Percentiles rank a stretch among this genome's conserved stretches.
phyloP scores from a whole-genome alignment of 2,797 vertebrate species.

The Threskiornis aethiopicus region DNA sequence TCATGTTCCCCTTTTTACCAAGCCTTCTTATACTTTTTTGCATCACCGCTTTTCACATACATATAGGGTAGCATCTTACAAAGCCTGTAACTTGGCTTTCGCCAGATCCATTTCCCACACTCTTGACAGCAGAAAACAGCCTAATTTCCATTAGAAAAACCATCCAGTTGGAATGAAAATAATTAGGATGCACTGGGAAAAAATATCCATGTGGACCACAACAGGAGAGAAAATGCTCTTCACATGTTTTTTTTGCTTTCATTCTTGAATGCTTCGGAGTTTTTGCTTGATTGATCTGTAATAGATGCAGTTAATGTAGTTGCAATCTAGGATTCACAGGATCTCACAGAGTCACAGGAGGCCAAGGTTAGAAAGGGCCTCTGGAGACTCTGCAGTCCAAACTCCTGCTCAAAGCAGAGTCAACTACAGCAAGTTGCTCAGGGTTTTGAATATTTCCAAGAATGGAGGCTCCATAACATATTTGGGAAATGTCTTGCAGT shows the following conservation, averaged over 20 bases:
- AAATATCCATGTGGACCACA: neutral
- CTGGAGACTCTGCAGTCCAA: neutral
- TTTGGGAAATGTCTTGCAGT: neutral
- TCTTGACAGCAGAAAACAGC: neutral
- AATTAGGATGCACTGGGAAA: neutral
- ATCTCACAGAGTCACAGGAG: neutral
- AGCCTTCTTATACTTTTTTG: neutral
- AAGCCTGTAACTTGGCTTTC: neutral
- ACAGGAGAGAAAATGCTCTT: neutral
- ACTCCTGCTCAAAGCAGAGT: neutral
- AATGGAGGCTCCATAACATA: neutral
- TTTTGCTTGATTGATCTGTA: neutral
- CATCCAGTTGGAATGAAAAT: slow-evolving; percentile 1
- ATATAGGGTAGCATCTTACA: neutral
- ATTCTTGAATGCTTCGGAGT: neutral
- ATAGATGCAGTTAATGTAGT: neutral
- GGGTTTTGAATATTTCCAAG: neutral
- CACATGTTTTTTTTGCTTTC: neutral
- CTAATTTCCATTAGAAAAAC: slow-evolving; percentile 33
- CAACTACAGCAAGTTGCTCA: neutral
- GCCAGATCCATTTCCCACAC: neutral
- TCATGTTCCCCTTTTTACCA: neutral
- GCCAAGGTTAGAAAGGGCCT: neutral
- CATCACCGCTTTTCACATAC: neutral
- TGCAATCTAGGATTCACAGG: neutral